Base-by-base conservation (phyloP, 2,888 invertebrate species). In the Metalampra italica region DNA sequence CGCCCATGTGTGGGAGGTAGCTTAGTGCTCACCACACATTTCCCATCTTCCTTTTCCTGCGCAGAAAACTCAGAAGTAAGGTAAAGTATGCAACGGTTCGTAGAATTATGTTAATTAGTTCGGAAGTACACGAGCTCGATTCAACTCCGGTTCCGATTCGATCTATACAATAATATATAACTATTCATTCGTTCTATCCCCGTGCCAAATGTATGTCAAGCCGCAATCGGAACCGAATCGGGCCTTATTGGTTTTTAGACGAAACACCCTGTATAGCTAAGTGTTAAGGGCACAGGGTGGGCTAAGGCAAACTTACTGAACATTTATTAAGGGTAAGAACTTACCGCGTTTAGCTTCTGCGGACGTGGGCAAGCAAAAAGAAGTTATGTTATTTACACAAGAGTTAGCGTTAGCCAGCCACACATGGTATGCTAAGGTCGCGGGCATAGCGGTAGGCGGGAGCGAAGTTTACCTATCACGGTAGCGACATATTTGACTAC, bases 341-440 rank as follows among this genome's bases (percentile, higher is more conserved):
- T 88, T 83, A 88, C 88, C 87, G 59, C 82, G 76, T 78, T 87
- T 88, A 58, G 77, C 87, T 87, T 83, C 86, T 70, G 73, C 86
- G 71, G 64, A 66, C 64, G 85, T 68, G 72, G 74, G 88, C 82
- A 80, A 82, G 82, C 83, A 85, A 80, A 85, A 82, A 88, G 78
- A 83, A 82, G 71, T 68, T 69, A 66, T 63, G 71, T 87, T 86
- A 85, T 84, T 82, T 80, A 83, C 80, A 83, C 76, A 71, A 81
- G 72, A 82, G 68, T 71, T 71, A 71, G 76, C 78, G 62, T 60
- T 68, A 70, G 71, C 72, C 73, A 76, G 62, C 70, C 65, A 68
- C 22, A 70, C 59, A 52, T 56, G 52, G 55, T 52, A 53, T 51
- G 55, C 56, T 66, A 62, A 54, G 47, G 50, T 52, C 47, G 47